Evolutionary conservation across 2,888 invertebrate species (phyloP), one percentile per base, ranked within the genome.

Genomic region (Atrina japonica): DNA sequence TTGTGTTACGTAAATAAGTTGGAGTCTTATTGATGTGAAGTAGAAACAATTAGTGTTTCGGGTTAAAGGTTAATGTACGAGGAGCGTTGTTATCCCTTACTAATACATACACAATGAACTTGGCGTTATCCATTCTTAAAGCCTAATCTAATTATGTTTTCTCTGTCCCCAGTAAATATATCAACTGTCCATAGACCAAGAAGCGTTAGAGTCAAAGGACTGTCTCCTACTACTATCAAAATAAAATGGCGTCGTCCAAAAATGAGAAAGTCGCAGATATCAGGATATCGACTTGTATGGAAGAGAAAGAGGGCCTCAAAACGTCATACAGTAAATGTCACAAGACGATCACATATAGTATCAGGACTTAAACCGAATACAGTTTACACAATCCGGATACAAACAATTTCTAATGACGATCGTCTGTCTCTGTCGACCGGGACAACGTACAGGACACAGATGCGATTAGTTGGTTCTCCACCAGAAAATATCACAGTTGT

Each of bases 381-480:
- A 1, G 35, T 72, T 16, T 82, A 81, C 49, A 70, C 76, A 0
- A 70, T 81, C 11, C 61, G 50, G 3, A 72, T 79, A 9, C 60
- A 71, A 23, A 65, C 77, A 1, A 60, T 74, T 5, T 45, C 49
- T 7, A 55, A 55, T 11, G 66, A 67, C 6, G 30, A 43, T 9
- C 40, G 63, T n/a, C 18, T 59, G 16, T 72, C 71, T 2, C 47
- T 63, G 7, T n/a, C 49, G 5, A 21, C 45, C 2, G 45, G 29
- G 5, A 52, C 63, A n/a, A 40, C 52, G 7, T 55, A 52, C 35
- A 56, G 43, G 11, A 72, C 71, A 2, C 40, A 35, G 30, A n/a
- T 25, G 18, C 25, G 49, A n/a, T 21, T 50, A 14, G 35, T 41
- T 0, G 27, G 55, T 3, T 25, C n/a, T 11, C 45, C 67, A 1